Percentiles rank a stretch among this genome's conserved stretches.
phyloP scores from a whole-genome alignment of 2,888 invertebrate species.

The Erynnis tages region DNA sequence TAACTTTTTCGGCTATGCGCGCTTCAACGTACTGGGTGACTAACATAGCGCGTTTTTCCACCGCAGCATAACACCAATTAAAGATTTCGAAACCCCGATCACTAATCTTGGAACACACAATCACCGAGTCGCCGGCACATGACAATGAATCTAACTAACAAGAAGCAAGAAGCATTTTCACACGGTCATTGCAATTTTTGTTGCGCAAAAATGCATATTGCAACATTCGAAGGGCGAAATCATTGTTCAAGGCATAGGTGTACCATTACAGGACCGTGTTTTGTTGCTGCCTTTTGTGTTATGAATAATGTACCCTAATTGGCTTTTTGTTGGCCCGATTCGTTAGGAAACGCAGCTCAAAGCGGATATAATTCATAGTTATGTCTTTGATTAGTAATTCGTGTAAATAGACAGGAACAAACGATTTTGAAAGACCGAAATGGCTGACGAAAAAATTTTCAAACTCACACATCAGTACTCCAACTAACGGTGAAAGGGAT shows the following conservation, averaged over 20 bases:
- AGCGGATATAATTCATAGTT: too few species aligned
- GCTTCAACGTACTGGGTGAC: neutral
- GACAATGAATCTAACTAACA: constrained; percentile 68
- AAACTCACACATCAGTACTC: too few species aligned
- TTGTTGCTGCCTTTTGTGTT: constrained; percentile 23
- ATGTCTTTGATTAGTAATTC: too few species aligned
- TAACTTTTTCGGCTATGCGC: too few species aligned
- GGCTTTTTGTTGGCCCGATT: constrained; percentile 29
- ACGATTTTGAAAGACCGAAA: too few species aligned
- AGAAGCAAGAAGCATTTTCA: constrained; percentile 68
- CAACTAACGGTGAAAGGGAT: too few species aligned
- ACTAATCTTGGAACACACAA: constrained; percentile 24
- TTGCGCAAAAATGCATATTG: constrained; percentile 60
- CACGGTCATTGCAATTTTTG: constrained; percentile 57
- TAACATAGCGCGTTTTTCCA: neutral
- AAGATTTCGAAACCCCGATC: constrained; percentile 25
- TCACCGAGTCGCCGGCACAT: constrained; percentile 30
- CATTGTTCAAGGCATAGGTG: constrained; percentile 40
- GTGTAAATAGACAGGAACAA: too few species aligned
- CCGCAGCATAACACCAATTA: constrained; percentile 10
- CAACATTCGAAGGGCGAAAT: constrained; percentile 53
- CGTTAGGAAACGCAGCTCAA: constrained; percentile 15
- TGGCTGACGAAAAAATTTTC: too few species aligned
- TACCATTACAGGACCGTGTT: constrained; percentile 23
- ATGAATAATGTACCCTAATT: constrained; percentile 33